Evolutionary conservation across 1,140 invertebrate species (phyloP).

Genomic region (Dendroctonus valens): DNA sequence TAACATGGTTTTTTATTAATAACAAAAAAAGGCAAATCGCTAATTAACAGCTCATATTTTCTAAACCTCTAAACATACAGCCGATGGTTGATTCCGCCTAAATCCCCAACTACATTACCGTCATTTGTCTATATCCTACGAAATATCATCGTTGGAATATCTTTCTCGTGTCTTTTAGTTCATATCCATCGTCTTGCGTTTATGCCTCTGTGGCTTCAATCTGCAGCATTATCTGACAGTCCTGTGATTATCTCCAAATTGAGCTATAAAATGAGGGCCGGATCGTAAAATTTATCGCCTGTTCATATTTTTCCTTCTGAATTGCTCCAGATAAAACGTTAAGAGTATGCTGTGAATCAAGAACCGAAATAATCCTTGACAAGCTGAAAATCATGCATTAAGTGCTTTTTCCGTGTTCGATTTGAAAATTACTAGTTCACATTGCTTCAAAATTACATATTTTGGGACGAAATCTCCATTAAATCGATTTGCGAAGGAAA

Average conservation of each 20-base stretch:
- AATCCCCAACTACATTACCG: constrained; percentile 13
- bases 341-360: too few relatives aligned
- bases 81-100: constrained; percentile 7
- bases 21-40: not conserved
- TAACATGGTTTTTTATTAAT: not conserved
- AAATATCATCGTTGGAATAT: constrained; percentile 15
- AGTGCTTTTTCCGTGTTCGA: too few relatives aligned
- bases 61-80: not conserved
- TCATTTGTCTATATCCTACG: constrained; percentile 11
- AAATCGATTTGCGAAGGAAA: too few relatives aligned
- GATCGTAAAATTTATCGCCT: constrained; percentile 14
- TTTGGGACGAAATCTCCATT: too few relatives aligned
- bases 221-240: constrained; percentile 8
- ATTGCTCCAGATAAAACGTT: too few relatives aligned
- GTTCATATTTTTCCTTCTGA: not conserved
- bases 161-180: constrained; percentile 20
- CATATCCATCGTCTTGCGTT: constrained; percentile 4
- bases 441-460: too few relatives aligned
- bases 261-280: constrained; percentile 10
- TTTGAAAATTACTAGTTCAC: too few relatives aligned
- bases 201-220: not conserved
- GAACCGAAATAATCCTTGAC: too few relatives aligned
- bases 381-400: too few relatives aligned
- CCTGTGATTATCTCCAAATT: constrained; percentile 19
- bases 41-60: not conserved